Percentiles rank a stretch among this genome's conserved stretches.
Evolutionary conservation across 2,797 vertebrate species (phyloP).

Genomic region (Eidolon dupreanum): DNA sequence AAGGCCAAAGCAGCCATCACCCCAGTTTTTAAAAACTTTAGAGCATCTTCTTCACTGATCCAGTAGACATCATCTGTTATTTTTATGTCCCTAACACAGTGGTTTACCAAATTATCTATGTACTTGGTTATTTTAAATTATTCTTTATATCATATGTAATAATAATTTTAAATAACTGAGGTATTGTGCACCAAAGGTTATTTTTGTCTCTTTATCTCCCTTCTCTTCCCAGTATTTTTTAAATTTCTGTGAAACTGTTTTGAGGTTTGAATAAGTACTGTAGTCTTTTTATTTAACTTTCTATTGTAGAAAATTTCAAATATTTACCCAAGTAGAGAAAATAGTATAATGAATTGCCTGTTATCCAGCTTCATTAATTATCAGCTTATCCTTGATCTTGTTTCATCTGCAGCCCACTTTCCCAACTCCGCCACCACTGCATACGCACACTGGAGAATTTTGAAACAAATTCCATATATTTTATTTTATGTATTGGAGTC

Average conservation of each 20-base stretch:
- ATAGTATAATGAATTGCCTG: neutral
- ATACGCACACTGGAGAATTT: neutral
- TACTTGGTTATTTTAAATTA: neutral
- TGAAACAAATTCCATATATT: neutral
- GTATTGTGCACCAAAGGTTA: neutral
- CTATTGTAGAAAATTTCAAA: neutral
- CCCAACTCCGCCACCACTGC: too few species aligned
- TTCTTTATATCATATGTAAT: neutral
- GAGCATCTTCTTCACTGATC: neutral
- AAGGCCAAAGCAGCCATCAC: neutral
- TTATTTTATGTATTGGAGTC: neutral
- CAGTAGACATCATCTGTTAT: neutral
- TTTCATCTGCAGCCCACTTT: neutral
- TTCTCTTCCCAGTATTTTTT: neutral
- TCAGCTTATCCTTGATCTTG: neutral
- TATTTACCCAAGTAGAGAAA: neutral
- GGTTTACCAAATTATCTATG: neutral
- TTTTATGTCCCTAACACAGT: neutral
- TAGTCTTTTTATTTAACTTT: neutral
- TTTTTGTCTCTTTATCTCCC: neutral
- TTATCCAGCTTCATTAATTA: neutral
- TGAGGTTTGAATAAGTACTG: slow-evolving; percentile 13
- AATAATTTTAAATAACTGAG: neutral
- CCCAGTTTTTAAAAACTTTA: neutral
- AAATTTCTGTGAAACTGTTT: slow-evolving; percentile 4